Evolutionary conservation across 2,113 vertebrate genomes (phyloP).

Genomic region (Corythornis vintsioides): DNA sequence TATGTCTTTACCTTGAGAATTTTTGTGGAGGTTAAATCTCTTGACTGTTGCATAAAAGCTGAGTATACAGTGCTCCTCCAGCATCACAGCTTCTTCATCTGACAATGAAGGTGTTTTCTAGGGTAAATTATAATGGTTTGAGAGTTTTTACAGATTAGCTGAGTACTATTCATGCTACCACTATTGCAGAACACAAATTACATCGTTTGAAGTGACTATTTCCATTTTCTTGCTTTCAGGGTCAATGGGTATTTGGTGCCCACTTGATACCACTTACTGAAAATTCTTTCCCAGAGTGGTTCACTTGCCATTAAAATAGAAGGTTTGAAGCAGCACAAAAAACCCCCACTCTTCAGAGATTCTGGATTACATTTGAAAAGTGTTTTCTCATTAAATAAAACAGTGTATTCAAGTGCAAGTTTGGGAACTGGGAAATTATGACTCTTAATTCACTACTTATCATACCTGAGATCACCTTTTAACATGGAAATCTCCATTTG

Average conservation of each 20-base stretch:
- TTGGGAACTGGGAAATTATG: neutral
- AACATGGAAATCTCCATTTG: neutral
- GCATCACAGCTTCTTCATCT: neutral
- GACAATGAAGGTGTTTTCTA: slow-evolving; percentile 25
- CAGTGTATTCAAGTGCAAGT: neutral
- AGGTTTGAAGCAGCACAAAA: slow-evolving; percentile 4
- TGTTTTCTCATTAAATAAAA: neutral
- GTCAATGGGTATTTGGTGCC: slow-evolving; percentile 52
- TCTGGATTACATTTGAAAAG: neutral
- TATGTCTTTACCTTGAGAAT: neutral
- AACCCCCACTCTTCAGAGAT: neutral
- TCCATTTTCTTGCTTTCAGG: slow-evolving; percentile 52
- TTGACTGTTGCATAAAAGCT: slow-evolving; percentile 24
- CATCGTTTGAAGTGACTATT: neutral
- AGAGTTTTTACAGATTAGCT: slow-evolving; percentile 47
- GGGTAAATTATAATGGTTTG: slow-evolving; percentile 42
- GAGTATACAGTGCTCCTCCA: neutral
- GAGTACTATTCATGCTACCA: neutral
- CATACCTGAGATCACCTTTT: neutral
- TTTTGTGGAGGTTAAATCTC: slow-evolving; percentile 3
- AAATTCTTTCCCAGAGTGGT: slow-evolving; percentile 29
- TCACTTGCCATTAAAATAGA: slow-evolving; percentile 9
- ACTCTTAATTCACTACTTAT: neutral
- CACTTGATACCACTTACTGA: slow-evolving; percentile 58
- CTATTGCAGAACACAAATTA: slow-evolving; percentile 37